phyloP scores from a whole-genome alignment of 2,888 invertebrate genomes.

The Clanis bilineata region DNA sequence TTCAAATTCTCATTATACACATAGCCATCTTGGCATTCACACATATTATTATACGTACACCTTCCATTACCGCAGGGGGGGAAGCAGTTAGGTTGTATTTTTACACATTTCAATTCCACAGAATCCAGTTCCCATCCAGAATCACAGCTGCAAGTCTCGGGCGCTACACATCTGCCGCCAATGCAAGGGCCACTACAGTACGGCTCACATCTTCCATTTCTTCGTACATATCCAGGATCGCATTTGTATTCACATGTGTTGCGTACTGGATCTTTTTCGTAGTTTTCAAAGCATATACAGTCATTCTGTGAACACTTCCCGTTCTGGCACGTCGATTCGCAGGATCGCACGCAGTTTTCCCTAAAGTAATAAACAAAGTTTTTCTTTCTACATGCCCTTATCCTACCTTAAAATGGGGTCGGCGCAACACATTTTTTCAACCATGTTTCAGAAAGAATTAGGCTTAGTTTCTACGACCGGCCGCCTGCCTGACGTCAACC shows the following conservation, averaged over 20 bases:
- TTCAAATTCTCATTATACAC: slow-evolving; percentile 21
- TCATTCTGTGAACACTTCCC: background rate
- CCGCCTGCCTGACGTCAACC: too few relatives aligned
- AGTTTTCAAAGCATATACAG: background rate
- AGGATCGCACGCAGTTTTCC: background rate
- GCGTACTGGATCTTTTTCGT: background rate
- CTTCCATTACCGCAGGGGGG: slow-evolving; percentile 42
- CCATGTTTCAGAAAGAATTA: too few relatives aligned
- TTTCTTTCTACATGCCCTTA: too few relatives aligned
- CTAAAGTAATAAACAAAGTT: background rate
- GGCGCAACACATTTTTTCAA: too few relatives aligned
- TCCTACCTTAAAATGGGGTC: too few relatives aligned
- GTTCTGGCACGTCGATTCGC: background rate
- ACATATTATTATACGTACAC: slow-evolving; percentile 33
- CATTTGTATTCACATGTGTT: background rate
- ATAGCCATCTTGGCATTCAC: background rate
- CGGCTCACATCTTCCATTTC: background rate
- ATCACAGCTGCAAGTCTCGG: background rate
- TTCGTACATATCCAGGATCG: background rate
- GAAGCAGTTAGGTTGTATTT: slow-evolving; percentile 36
- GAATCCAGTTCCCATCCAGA: slow-evolving; percentile 4
- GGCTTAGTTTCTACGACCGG: too few relatives aligned
- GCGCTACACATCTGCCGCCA: background rate
- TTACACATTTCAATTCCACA: slow-evolving; percentile 35
- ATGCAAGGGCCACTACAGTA: background rate